Percentiles rank a stretch among this genome's conserved stretches.
Conservation (phyloP, 2,888 invertebrate genomes). For the Trichogramma dendrolimi region DNA sequence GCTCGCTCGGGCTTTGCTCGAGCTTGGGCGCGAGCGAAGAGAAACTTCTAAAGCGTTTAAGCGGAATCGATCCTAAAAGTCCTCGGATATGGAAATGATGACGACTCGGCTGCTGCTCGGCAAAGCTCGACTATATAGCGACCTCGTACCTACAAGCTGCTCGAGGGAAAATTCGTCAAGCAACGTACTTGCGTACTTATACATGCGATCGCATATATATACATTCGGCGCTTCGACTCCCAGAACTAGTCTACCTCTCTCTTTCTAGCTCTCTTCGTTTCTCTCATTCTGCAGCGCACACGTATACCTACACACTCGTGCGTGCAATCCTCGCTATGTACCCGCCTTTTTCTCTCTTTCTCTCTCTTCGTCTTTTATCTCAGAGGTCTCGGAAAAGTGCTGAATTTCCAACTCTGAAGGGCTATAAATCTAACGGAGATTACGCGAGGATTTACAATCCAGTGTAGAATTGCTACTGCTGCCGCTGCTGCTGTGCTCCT, state of each 20-base stretch:
- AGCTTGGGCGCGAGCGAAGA: neutral
- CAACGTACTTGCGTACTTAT: no score
- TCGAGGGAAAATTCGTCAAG: slow-evolving; percentile 24
- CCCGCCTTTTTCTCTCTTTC: neutral
- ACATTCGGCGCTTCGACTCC: no score
- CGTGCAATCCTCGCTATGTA: no score
- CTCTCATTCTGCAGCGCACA: no score
- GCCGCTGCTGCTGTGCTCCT: neutral
- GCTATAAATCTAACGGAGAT: slow-evolving; percentile 29
- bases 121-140: neutral
- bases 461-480: slow-evolving; percentile 23
- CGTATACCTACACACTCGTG: no score
- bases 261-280: no score
- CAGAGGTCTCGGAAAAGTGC: slow-evolving; percentile 24
- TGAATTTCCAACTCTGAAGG: slow-evolving; percentile 30
- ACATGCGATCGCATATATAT: no score
- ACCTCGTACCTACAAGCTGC: neutral
- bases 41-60: slow-evolving; percentile 10
- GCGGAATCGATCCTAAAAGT: slow-evolving; percentile 19
- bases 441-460: slow-evolving; percentile 29
- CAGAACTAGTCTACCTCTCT: no score
- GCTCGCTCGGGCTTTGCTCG: neutral
- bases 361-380: slow-evolving; percentile 24
- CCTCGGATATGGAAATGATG: slow-evolving; percentile 1
- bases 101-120: neutral